Base-by-base conservation (phyloP, 2,888 invertebrate genomes). In the Catonia carolina region DNA sequence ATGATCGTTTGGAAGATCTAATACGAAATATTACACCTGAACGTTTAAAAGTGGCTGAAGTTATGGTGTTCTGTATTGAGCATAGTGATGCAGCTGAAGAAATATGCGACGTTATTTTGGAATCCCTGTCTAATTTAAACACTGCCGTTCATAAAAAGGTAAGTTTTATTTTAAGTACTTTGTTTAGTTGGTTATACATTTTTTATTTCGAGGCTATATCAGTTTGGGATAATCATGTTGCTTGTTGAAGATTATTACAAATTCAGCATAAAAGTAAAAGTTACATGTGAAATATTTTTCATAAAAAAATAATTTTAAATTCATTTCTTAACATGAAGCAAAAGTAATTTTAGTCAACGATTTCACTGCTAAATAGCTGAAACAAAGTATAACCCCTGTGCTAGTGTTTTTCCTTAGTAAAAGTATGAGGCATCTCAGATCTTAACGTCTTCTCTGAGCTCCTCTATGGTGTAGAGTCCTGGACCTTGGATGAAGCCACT, bases 11-110 rank as follows among this genome's bases (percentile, higher is more conserved):
- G 33, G 97, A 98, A 74, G 90, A 94, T 73, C 77, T 97, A 67
- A 79, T 99, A 63, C 82, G 96, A 15, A 84, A 85, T 61, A 78
- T 98, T 68, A 84, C 85, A 0, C 89, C 92, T 1, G 86, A 89
- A 67, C 81, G 89, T 55, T 73, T 78, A 59, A 85, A 85, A 72
- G 84, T 99, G 58, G 96, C 89, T 6, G 96, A 95, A 71, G 89
- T 89, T 14, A 99, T 99, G 99, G 89, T 98, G 52, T 99, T 96
- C 82, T 99, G 98, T 73, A 88, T 99, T 61, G 96, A 98, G 71
- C 97, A 99, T 74, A 94, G 96, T 18, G 97, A 97, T 73, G 93
- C 95, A 23, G 96, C 97, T 2, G 92, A 90, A 69, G 98, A 99
- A 77, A 88, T 99, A 61, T 88, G 91, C 49, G 89, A 90, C 64